Conservation (phyloP, 2,888 invertebrate species). For the Cyrtodaria siliqua region DNA sequence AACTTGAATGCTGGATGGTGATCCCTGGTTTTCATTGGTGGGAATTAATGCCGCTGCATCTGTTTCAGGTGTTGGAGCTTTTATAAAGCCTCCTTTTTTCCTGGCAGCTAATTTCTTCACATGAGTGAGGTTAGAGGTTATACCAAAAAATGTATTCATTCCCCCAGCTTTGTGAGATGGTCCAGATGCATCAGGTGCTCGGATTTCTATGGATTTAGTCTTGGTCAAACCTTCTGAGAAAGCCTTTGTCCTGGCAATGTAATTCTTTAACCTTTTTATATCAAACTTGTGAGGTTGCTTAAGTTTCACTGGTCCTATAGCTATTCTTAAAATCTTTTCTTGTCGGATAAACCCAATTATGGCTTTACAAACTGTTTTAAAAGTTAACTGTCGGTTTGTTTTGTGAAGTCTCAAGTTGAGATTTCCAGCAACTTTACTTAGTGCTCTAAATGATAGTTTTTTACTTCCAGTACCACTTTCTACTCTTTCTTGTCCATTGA, state of each 20-base stretch:
- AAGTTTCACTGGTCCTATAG: conserved; percentile 62
- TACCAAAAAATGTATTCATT: conserved; percentile 25
- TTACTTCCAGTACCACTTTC: not conserved
- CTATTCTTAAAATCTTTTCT: conserved; percentile 61
- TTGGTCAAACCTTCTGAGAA: conserved; percentile 61
- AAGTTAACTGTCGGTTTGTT: conserved; percentile 50
- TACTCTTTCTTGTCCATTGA: not conserved
- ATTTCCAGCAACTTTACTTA: conserved; percentile 39
- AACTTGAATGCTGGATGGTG: not conserved
- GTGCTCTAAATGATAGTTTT: conserved; percentile 8
- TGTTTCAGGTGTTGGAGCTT: not conserved
- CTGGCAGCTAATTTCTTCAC: conserved; percentile 29
- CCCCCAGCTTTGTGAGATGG: conserved; percentile 11
- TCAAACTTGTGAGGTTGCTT: conserved; percentile 65
- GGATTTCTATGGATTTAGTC: conserved; percentile 58
- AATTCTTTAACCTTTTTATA: conserved; percentile 63
- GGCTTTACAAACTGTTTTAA: conserved; percentile 64
- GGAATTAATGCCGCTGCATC: too few relatives aligned
- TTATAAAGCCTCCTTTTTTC: conserved; percentile 55
- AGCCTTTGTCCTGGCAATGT: conserved; percentile 58
- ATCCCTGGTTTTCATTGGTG: too few relatives aligned
- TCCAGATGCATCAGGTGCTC: conserved; percentile 52
- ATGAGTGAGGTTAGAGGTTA: conserved; percentile 26
- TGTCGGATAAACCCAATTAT: conserved; percentile 66
- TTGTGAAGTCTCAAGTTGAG: conserved; percentile 56